phyloP scores from a whole-genome alignment of 2,888 invertebrate genomes.

The Calliopum simillimum region DNA sequence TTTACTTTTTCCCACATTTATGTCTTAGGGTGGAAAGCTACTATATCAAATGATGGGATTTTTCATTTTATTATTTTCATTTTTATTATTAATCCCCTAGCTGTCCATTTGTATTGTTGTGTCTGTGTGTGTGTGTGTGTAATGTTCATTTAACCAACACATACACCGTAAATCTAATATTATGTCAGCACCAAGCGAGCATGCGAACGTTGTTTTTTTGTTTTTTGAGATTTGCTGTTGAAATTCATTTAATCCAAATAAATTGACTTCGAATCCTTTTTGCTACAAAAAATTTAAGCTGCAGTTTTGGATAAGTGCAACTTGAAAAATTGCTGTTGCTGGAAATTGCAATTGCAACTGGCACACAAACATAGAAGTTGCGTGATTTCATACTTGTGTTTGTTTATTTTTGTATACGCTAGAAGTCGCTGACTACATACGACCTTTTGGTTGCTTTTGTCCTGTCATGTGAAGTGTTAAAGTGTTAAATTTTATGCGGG shows the following conservation, averaged over 20 bases:
- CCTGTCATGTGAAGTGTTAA: not conserved
- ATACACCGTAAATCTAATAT: conserved; percentile 33
- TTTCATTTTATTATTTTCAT: not conserved
- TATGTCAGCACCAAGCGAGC: conserved; percentile 10
- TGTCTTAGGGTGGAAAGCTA: not conserved
- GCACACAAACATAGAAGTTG: not conserved
- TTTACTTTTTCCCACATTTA: not conserved
- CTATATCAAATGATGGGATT: not conserved
- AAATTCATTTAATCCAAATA: conserved; percentile 46
- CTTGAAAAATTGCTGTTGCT: conserved; percentile 10
- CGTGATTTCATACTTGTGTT: not conserved
- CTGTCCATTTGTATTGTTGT: conserved; percentile 17
- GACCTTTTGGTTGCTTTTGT: not conserved
- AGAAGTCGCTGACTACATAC: not conserved
- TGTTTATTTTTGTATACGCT: not conserved
- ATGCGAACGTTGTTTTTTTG: too few species aligned
- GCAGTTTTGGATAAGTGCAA: conserved; percentile 34
- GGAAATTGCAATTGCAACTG: not conserved
- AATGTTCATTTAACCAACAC: conserved; percentile 11
- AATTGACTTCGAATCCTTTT: conserved; percentile 47
- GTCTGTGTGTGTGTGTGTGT: conserved; percentile 13
- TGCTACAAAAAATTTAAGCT: conserved; percentile 19
- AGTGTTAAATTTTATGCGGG: not conserved
- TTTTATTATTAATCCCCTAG: not conserved
- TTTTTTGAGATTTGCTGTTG: conserved; percentile 8